phyloP scores from a whole-genome alignment of 2,113 vertebrate species.

The Euleptes europaea region DNA sequence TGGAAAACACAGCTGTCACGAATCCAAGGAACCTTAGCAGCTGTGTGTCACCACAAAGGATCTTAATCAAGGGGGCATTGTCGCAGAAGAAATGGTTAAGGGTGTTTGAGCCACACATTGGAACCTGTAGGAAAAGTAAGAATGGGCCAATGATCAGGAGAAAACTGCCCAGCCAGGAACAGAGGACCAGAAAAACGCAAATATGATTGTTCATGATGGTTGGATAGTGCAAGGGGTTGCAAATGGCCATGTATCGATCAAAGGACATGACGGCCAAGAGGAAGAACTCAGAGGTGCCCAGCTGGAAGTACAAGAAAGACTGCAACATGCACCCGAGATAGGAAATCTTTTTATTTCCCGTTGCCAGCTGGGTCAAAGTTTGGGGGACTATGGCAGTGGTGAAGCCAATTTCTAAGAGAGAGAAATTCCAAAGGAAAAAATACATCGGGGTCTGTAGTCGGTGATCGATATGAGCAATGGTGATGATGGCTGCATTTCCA shows the following conservation, averaged over 20 bases:
- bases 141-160: constrained; percentile 37
- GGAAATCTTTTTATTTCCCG: constrained; percentile 39
- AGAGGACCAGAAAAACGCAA: constrained; percentile 38
- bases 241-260: constrained; percentile 56
- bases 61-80: neutral
- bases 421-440: constrained; percentile 56
- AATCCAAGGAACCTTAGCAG: neutral
- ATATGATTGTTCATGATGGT: constrained; percentile 40
- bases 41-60: neutral
- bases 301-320: constrained; percentile 50
- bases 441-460: constrained; percentile 46
- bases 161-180: constrained; percentile 46
- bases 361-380: constrained; percentile 34
- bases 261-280: constrained; percentile 59
- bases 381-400: constrained; percentile 40
- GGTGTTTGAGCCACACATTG: neutral
- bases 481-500: constrained; percentile 45
- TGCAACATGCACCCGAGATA: constrained; percentile 55
- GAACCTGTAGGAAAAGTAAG: constrained; percentile 7
- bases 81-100: constrained; percentile 11
- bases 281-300: constrained; percentile 48
- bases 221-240: constrained; percentile 52
- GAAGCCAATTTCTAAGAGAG: constrained; percentile 53
- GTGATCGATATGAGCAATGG: constrained; percentile 41
- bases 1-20: neutral